A percentile compares a stretch with the other conserved stretches of the same genome.
phyloP scores from a whole-genome alignment of 2,113 vertebrate species.

The Microtus richardsoni region DNA sequence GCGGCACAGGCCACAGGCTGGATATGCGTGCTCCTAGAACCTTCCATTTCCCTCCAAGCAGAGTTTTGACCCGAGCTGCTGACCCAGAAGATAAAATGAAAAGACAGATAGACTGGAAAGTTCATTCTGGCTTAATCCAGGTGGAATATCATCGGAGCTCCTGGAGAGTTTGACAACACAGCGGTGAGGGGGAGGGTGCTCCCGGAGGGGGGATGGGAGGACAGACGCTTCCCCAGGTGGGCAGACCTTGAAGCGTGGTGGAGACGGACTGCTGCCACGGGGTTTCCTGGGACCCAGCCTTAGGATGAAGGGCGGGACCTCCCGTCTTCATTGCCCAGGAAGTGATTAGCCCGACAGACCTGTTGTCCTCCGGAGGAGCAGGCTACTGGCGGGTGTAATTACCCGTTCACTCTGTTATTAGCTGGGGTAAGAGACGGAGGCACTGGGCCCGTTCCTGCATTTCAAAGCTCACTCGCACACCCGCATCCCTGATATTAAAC shows the following conservation, averaged over 20 bases:
- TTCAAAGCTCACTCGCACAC: constrained; percentile 85
- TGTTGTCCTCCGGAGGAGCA: constrained; percentile 83
- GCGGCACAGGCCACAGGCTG: not conserved
- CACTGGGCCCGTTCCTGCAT: constrained; percentile 81
- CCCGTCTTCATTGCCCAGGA: constrained; percentile 20
- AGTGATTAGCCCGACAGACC: constrained; percentile 76
- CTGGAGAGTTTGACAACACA: not conserved
- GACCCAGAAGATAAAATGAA: not conserved
- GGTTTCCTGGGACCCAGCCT: not conserved
- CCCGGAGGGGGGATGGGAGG: too few species aligned
- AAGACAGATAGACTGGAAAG: not conserved
- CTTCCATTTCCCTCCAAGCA: not conserved
- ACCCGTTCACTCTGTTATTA: constrained; percentile 85
- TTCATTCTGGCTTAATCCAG: not conserved
- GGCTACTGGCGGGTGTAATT: constrained; percentile 86
- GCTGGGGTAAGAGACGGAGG: constrained; percentile 81
- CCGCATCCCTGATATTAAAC: constrained; percentile 85
- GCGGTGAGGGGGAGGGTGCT: rapidly evolving
- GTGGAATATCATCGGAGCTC: not conserved
- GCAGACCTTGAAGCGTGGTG: rapidly evolving
- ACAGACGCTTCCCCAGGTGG: not conserved
- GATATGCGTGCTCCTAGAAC: not conserved
- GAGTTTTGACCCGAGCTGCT: not conserved
- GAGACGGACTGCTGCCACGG: rapidly evolving
- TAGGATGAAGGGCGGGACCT: not conserved